Base-by-base conservation (phyloP, 2,797 vertebrate species). In the Chiroxiphia lanceolata region DNA sequence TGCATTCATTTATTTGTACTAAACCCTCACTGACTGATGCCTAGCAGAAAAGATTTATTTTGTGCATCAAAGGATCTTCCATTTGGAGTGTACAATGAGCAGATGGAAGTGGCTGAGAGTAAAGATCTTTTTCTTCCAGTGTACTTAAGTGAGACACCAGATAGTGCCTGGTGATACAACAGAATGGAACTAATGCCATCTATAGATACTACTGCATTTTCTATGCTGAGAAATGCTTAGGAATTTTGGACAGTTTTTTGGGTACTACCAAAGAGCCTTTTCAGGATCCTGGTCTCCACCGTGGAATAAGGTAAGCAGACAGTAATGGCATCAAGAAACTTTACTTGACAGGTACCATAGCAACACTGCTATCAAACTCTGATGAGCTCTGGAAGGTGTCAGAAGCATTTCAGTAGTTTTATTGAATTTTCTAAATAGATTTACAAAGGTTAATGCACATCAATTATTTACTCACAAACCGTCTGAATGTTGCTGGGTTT, bases 1-100 rank as follows among this genome's bases (percentile, higher is more conserved):
- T 96, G 84, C 84, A 87, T 89, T 90, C 57, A 72, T 84, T 90
- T 92, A 67, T 83, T 93, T 92, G 69, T 80, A 69, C 45, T 91
- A 71, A 90, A 48, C 18, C 33, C 34, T 61, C 22, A 23, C 60
- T 80, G 67, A 64, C 67, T 92, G 70, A 68, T 79, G 65, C 27
- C 57, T 92, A 38, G 57, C 27, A 85, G 87, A 68, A 94, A 51
- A 87, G 71, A 91, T 93, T 90, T 93, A 86, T 90, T 92, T 83
- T 94, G 79, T 51, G 45, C 78, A 92, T 48, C 56, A 83, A 89
- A 79, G 31, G 31, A 63, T 93, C 69, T 93, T 94, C 44, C 69
- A 83, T 91, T 94, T 94, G 71, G 78, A 90, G 75, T 74, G 77
- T 64, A 83, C 57, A 77, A 51, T 54, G 57, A 94, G 53, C 89